Evolutionary conservation across 92 coral and sea anemone genomes (phyloP).

Genomic region (Blastomussa wellsi): DNA sequence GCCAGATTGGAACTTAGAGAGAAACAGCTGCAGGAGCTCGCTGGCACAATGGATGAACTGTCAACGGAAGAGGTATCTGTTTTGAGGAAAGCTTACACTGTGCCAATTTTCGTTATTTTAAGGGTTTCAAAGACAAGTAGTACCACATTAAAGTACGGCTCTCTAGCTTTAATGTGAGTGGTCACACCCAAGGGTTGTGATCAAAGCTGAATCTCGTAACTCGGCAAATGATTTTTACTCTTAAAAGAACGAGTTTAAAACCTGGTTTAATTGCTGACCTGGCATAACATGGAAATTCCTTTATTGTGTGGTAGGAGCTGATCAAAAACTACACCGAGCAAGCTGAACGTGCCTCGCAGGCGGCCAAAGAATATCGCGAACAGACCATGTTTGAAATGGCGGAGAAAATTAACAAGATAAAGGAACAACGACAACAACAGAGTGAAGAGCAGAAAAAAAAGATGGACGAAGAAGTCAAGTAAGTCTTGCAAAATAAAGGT

Average conservation of each 20-base stretch:
- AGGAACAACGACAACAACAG: slow-evolving; percentile 81
- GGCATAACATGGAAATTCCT: neutral
- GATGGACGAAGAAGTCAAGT: slow-evolving; percentile 95
- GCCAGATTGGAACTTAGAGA: slow-evolving; percentile 91
- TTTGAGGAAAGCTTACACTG: too few species aligned
- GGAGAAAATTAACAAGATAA: slow-evolving; percentile 86
- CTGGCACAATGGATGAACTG: slow-evolving; percentile 96
- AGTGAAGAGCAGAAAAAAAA: slow-evolving; percentile 79
- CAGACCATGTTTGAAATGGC: slow-evolving; percentile 96
- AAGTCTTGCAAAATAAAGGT: neutral
- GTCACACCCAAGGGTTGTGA: neutral
- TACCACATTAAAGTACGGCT: neutral
- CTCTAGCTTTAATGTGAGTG: neutral
- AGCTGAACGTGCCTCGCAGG: slow-evolving; percentile 87
- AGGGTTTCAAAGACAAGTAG: neutral
- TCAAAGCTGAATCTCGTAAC: neutral
- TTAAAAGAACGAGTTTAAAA: neutral
- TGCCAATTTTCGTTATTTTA: too few species aligned
- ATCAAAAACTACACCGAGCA: slow-evolving; percentile 78
- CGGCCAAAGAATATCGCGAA: slow-evolving; percentile 96
- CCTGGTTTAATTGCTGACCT: neutral
- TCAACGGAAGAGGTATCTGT: slow-evolving; percentile 92
- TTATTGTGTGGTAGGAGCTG: slow-evolving; percentile 63
- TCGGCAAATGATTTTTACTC: too few species aligned
- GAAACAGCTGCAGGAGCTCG: slow-evolving; percentile 89